phyloP scores from a whole-genome alignment of 30 jellyfish, hydroid and myxozoan species.

The Aurelia sp. region DNA sequence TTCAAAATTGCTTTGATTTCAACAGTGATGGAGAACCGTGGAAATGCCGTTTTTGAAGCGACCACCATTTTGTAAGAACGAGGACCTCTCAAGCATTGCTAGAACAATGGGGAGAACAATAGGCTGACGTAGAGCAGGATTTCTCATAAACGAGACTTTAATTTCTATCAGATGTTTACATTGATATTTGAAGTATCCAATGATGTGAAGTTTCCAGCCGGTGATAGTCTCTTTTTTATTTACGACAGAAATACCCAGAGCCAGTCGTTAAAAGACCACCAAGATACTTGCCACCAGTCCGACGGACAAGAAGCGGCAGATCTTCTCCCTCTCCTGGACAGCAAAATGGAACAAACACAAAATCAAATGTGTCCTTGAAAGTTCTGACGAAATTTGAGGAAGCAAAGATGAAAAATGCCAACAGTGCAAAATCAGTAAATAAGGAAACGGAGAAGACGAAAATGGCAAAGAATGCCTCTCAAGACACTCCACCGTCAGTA shows the following conservation, averaged over 20 bases:
- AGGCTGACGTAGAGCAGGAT: too few relatives aligned
- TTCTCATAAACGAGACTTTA: too few relatives aligned
- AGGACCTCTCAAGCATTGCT: too few relatives aligned
- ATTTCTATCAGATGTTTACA: too few relatives aligned
- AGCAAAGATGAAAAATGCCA: neutral
- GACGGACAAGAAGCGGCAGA: slow-evolving; percentile 78
- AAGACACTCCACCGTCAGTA: slow-evolving; percentile 33
- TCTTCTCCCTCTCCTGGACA: slow-evolving; percentile 25
- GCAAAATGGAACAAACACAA: neutral
- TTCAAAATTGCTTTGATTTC: too few relatives aligned
- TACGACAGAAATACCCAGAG: slow-evolving; percentile 77
- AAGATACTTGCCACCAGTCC: slow-evolving; percentile 86
- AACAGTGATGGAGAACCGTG: too few relatives aligned
- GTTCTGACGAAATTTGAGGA: slow-evolving; percentile 22
- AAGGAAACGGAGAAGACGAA: neutral
- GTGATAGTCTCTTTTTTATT: neutral
- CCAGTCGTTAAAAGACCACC: slow-evolving; percentile 79
- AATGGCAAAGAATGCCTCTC: neutral
- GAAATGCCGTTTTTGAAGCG: too few relatives aligned
- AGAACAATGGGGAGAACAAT: too few relatives aligned
- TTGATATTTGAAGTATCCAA: too few relatives aligned
- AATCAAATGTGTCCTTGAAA: slow-evolving; percentile 9
- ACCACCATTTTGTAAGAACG: too few relatives aligned
- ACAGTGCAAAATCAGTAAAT: neutral
- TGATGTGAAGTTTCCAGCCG: neutral